These are phyloP conservation scores for Olivierus martensii DNA, from an alignment of 1,140 invertebrate genomes.

Conservation along the genomic window DNA sequence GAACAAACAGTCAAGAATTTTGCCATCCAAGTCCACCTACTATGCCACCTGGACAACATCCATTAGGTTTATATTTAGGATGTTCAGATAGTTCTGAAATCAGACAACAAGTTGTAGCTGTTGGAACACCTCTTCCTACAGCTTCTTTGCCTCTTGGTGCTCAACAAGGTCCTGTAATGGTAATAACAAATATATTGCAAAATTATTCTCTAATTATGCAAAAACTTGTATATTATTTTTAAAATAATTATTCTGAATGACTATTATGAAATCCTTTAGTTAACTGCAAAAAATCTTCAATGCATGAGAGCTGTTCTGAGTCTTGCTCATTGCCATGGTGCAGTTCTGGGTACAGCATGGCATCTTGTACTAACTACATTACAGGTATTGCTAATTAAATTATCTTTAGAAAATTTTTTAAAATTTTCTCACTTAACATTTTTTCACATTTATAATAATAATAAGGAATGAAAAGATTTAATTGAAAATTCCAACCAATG, in stretches of 20 bases:
- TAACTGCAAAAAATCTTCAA: conserved; percentile 94
- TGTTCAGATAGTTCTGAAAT: conserved; percentile 42
- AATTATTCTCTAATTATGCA: too few species aligned
- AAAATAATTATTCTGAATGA: too few species aligned
- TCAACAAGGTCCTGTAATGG: conserved; percentile 90
- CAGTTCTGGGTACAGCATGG: conserved; percentile 84
- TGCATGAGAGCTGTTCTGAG: conserved; percentile 82
- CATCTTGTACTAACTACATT: conserved; percentile 87
- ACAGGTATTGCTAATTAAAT: conserved; percentile 32
- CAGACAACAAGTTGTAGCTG: conserved; percentile 79
- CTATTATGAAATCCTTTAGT: conserved; percentile 23
- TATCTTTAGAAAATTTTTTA: background rate
- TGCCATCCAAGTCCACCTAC: background rate
- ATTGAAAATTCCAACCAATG: too few species aligned
- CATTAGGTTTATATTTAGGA: conserved; percentile 16
- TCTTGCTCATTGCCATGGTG: conserved; percentile 81
- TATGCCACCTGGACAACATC: background rate
- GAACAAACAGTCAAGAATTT: background rate
- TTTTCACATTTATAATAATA: too few species aligned
- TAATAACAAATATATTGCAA: conserved; percentile 18
- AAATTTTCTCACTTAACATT: too few species aligned
- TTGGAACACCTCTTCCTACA: conserved; percentile 74
- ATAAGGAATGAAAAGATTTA: too few species aligned
- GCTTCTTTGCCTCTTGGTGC: conserved; percentile 48
- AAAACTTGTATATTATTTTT: too few species aligned